Evolutionary conservation across 2,797 vertebrate genomes (phyloP).

Genomic region (Coendou prehensilis): DNA sequence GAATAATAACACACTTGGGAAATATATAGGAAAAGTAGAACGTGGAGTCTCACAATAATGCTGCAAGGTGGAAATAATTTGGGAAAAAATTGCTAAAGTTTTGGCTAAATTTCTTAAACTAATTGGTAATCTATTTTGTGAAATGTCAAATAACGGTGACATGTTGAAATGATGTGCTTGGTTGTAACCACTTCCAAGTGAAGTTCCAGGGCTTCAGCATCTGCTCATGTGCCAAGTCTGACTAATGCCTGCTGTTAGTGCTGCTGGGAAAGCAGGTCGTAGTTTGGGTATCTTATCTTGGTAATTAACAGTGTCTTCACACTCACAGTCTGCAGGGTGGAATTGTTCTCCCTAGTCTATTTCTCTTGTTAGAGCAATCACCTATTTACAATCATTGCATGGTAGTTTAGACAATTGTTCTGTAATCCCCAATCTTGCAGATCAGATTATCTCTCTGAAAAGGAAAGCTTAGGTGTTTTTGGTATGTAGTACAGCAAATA

Average conservation of each 20-base stretch:
- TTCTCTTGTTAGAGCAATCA: slow-evolving; percentile 37
- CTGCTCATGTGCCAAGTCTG: slow-evolving; percentile 36
- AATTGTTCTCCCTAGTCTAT: neutral
- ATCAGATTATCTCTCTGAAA: slow-evolving; percentile 14
- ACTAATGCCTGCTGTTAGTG: slow-evolving; percentile 58
- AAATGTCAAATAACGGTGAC: slow-evolving; percentile 74
- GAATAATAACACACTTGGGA: slow-evolving; percentile 64
- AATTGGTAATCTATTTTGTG: slow-evolving; percentile 69
- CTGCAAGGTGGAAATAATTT: slow-evolving; percentile 64
- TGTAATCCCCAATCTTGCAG: neutral
- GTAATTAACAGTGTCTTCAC: slow-evolving; percentile 67
- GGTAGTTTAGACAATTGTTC: slow-evolving; percentile 6
- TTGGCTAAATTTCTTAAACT: slow-evolving; percentile 67
- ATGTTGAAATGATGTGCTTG: slow-evolving; percentile 64
- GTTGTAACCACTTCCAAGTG: slow-evolving; percentile 60
- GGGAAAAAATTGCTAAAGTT: slow-evolving; percentile 57
- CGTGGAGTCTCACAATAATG: neutral
- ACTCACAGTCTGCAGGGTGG: neutral
- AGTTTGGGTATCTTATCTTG: slow-evolving; percentile 48
- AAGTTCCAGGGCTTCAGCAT: slow-evolving; percentile 30
- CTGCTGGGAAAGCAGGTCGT: slow-evolving; percentile 13
- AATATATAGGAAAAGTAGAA: slow-evolving; percentile 35
- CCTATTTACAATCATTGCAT: slow-evolving; percentile 9
- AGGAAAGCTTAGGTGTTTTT: neutral
- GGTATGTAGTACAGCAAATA: slow-evolving; percentile 16